phyloP scores from a whole-genome alignment of 2,797 vertebrate genomes.

The Bovichtus diacanthus region DNA sequence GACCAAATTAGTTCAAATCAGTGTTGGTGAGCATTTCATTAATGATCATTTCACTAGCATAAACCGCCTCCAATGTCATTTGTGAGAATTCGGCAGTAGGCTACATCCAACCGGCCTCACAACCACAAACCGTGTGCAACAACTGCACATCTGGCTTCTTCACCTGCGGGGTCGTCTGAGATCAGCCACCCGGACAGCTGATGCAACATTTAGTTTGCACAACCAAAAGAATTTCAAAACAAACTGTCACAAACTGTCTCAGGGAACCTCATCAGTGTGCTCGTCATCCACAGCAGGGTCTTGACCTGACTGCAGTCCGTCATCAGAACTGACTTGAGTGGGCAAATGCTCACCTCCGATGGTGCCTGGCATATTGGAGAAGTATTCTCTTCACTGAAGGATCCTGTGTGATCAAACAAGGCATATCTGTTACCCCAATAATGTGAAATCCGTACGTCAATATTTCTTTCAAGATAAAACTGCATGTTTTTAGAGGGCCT shows the following conservation, averaged over 20 bases:
- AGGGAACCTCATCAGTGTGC: not conserved
- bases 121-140: not conserved
- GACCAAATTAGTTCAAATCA: not conserved
- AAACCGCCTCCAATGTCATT: too few relatives aligned
- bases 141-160: not conserved
- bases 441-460: not conserved
- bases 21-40: not conserved
- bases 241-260: conserved; percentile 3
- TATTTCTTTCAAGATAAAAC: not conserved
- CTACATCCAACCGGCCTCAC: not conserved
- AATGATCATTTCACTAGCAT: too few relatives aligned
- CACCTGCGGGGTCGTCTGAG: not conserved
- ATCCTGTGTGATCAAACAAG: not conserved
- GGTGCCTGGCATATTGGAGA: too few relatives aligned
- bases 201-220: not conserved
- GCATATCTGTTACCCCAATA: not conserved
- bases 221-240: not conserved
- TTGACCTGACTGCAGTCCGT: not conserved
- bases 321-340: not conserved
- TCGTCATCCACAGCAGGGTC: not conserved
- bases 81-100: not conserved
- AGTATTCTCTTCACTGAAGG: not conserved
- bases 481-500: not conserved
- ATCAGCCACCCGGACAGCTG: not conserved
- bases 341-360: not conserved